phyloP scores from a whole-genome alignment of 1,140 invertebrate species.

The Zaprionus nigranus region DNA sequence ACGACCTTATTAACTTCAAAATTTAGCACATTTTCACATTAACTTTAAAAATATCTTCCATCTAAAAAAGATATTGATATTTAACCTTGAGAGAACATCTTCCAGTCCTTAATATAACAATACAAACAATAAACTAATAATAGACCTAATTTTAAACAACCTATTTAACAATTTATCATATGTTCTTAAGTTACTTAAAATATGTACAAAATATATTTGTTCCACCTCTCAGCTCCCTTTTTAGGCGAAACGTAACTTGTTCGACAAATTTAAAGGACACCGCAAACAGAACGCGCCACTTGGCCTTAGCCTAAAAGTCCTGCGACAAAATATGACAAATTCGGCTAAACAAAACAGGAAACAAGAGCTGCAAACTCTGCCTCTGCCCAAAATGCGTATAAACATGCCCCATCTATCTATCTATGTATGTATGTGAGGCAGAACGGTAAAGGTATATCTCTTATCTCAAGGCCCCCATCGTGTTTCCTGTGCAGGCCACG shows the following conservation, averaged over 20 bases:
- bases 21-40: not conserved
- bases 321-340: slow-evolving; percentile 59
- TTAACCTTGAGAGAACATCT: too few species aligned
- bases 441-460: slow-evolving; percentile 19
- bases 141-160: not conserved
- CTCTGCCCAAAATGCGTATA: slow-evolving; percentile 38
- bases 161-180: not conserved
- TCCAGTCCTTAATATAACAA: too few species aligned
- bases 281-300: slow-evolving; percentile 37
- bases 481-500: slow-evolving; percentile 19
- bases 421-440: slow-evolving; percentile 10
- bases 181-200: not conserved
- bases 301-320: slow-evolving; percentile 44
- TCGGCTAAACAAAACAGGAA: slow-evolving; percentile 57
- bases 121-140: not conserved
- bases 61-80: too few species aligned
- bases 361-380: slow-evolving; percentile 30
- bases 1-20: not conserved
- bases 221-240: not conserved
- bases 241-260: not conserved
- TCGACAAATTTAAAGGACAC: slow-evolving; percentile 29
- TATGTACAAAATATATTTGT: not conserved
- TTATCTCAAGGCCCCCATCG: slow-evolving; percentile 41
- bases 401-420: slow-evolving; percentile 8
- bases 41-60: not conserved